These are phyloP conservation scores for Philotrypesis tridentata DNA, from an alignment of 1,140 invertebrate genomes.

Conservation along the genomic window DNA sequence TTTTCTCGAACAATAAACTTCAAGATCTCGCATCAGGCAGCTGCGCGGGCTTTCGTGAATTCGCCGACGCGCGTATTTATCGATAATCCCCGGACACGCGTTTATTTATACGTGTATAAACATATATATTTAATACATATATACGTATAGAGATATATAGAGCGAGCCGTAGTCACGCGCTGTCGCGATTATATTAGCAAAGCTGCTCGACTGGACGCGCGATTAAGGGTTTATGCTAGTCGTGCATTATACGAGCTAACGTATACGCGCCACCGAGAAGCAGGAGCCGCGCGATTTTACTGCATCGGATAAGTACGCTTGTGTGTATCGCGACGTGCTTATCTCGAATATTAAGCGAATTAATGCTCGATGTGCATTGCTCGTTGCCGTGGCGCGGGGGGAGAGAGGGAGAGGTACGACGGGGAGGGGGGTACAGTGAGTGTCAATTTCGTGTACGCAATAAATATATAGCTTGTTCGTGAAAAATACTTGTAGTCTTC, in stretches of 20 bases:
- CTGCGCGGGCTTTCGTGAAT: neutral
- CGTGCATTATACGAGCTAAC: neutral
- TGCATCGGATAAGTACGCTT: slow-evolving; percentile 3
- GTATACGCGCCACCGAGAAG: neutral
- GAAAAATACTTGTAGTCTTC: no score
- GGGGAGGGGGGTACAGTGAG: no score
- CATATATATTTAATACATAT: neutral
- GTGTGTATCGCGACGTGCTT: neutral
- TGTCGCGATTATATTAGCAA: slow-evolving; percentile 1
- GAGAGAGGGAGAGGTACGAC: no score
- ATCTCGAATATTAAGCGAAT: neutral
- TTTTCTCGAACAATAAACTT: no score
- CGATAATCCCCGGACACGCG: neutral
- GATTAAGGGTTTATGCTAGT: neutral
- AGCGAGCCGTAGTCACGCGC: neutral
- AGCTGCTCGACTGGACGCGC: neutral
- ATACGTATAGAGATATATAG: neutral
- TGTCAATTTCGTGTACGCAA: no score
- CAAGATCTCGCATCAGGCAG: no score
- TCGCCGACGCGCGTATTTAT: neutral
- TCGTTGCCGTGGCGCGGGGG: no score
- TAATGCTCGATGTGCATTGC: neutral
- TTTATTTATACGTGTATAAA: no score
- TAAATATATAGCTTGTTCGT: no score
- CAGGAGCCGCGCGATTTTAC: slow-evolving; percentile 8